A percentile compares a stretch with the other conserved stretches of the same genome.
phyloP scores from a whole-genome alignment of 2,113 vertebrate genomes.

The Boulengerochromis microlepis region DNA sequence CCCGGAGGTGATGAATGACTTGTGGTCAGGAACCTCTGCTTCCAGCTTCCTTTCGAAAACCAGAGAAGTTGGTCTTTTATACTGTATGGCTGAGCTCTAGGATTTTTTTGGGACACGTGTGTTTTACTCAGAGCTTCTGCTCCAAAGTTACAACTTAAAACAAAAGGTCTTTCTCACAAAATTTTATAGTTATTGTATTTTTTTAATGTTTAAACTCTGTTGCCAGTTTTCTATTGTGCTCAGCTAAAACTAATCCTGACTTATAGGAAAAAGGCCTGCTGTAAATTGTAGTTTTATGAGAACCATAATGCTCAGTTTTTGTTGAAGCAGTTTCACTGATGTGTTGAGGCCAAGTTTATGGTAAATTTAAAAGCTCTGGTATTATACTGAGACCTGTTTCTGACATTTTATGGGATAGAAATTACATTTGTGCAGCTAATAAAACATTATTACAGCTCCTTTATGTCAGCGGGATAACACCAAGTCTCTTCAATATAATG shows the following conservation, averaged over 20 bases:
- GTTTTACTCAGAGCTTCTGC: neutral
- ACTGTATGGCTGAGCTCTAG: neutral
- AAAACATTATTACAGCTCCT: neutral
- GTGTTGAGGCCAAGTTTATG: neutral
- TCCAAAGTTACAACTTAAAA: neutral
- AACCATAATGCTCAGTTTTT: neutral
- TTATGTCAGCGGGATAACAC: neutral
- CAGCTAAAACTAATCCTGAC: neutral
- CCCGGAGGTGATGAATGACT: conserved; percentile 56
- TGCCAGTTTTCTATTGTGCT: neutral
- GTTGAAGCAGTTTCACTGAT: neutral
- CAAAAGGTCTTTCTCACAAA: neutral
- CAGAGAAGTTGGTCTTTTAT: conserved; percentile 8
- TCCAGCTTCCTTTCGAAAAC: conserved; percentile 21
- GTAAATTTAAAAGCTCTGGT: neutral
- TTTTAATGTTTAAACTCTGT: neutral
- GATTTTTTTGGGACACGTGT: neutral
- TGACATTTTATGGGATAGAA: neutral
- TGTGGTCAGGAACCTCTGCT: conserved; percentile 43
- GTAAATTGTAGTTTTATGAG: neutral
- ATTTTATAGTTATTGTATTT: neutral
- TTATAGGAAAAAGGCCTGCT: neutral
- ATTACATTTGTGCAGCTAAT: neutral
- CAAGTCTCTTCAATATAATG: neutral
- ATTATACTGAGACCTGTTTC: neutral